Conservation (phyloP, 2,797 vertebrate species). For the Cyprinella venusta region DNA sequence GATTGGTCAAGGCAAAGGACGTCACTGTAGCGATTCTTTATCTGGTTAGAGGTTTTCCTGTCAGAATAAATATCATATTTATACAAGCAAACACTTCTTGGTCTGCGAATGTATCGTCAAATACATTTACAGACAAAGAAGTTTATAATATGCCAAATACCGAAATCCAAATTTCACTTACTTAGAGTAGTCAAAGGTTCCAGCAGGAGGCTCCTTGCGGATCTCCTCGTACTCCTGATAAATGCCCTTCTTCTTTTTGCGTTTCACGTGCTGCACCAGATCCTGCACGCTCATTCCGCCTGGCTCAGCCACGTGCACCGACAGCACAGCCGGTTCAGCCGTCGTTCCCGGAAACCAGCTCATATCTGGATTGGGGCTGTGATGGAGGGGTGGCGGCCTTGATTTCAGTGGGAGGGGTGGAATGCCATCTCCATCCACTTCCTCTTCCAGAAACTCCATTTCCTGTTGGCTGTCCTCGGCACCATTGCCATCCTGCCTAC, state of each 20-base stretch:
- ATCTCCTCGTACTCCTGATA: conserved; percentile 89
- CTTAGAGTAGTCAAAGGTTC: conserved; percentile 85
- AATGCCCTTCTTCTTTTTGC: conserved; percentile 83
- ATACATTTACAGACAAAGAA: conserved; percentile 16
- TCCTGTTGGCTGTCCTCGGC: conserved; percentile 44
- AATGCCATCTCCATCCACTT: conserved; percentile 65
- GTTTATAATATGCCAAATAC: neutral
- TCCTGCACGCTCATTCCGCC: conserved; percentile 80
- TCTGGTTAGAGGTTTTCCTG: conserved; percentile 85
- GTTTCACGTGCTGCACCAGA: conserved; percentile 82
- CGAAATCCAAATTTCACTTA: conserved; percentile 65
- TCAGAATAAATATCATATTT: conserved; percentile 22
- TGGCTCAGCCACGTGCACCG: conserved; percentile 79
- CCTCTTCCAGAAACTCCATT: conserved; percentile 48
- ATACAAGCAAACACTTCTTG: neutral
- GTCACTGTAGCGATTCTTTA: conserved; percentile 87
- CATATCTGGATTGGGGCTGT: conserved; percentile 62
- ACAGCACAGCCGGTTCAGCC: conserved; percentile 71
- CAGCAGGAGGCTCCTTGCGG: conserved; percentile 82
- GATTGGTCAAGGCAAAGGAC: conserved; percentile 87
- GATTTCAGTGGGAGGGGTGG: conserved; percentile 85
- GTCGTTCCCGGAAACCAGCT: conserved; percentile 67
- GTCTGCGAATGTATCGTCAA: neutral
- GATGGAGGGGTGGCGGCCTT: conserved; percentile 72
- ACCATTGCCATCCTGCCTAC: conserved; percentile 52